phyloP scores from a whole-genome alignment of 2,797 vertebrate species.

The Thamnophis elegans region DNA sequence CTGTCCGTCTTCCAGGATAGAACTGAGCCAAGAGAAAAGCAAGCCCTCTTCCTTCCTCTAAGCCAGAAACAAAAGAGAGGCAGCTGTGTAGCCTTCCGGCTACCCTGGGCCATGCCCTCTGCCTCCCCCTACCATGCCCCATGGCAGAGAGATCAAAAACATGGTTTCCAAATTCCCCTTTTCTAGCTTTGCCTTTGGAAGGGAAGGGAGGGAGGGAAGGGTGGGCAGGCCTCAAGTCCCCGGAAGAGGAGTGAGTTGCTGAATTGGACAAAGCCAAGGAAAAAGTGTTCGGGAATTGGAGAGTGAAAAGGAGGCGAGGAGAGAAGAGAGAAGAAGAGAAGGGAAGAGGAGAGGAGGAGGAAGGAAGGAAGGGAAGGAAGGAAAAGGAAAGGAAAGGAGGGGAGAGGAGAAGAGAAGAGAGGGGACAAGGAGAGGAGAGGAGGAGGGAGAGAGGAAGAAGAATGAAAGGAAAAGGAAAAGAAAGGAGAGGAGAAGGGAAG shows the following conservation, averaged over 20 bases:
- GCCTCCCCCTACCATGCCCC: not conserved
- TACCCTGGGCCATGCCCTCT: not conserved
- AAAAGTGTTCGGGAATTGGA: not conserved
- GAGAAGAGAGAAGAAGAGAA: rapidly evolving
- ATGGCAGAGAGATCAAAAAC: not conserved
- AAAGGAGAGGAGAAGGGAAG: no score
- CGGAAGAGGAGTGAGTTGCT: not conserved
- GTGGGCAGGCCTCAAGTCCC: not conserved
- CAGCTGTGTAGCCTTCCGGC: not conserved
- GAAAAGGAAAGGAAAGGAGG: rapidly evolving
- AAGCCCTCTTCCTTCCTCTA: not conserved
- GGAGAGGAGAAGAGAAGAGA: rapidly evolving
- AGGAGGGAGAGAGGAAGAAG: rapidly evolving
- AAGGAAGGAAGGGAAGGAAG: rapidly evolving
- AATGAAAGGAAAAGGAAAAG: no score
- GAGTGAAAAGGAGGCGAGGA: not conserved
- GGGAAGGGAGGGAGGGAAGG: not conserved
- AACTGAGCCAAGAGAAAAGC: not conserved
- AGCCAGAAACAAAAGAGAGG: not conserved
- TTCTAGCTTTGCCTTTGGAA: not conserved
- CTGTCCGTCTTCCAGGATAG: not conserved
- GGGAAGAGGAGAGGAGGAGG: not conserved
- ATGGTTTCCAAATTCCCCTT: not conserved
- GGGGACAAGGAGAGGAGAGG: rapidly evolving
- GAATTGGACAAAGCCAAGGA: not conserved